Conservation (phyloP, 2,113 vertebrate species). For the Pygoscelis adeliae region DNA sequence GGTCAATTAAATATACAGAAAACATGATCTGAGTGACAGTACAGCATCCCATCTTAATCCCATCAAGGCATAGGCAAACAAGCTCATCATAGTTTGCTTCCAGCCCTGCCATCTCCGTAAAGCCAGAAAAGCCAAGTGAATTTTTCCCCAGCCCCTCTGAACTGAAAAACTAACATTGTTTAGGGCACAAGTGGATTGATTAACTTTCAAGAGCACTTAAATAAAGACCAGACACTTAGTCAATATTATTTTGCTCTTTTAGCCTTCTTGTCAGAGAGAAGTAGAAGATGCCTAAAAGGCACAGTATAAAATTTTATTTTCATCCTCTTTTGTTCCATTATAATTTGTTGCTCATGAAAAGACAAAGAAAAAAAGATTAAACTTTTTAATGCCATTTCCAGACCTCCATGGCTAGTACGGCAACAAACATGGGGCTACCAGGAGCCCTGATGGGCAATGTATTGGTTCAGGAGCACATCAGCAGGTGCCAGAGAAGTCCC, state of each 20-base stretch:
- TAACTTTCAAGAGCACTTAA: not conserved
- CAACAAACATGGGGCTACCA: not conserved
- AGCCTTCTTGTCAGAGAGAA: not conserved
- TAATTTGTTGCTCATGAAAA: not conserved
- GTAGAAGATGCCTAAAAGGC: not conserved
- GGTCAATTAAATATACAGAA: not conserved
- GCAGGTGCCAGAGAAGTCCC: not conserved
- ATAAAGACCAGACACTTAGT: not conserved
- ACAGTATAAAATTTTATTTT: not conserved
- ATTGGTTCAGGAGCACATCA: not conserved
- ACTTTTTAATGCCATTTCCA: not conserved
- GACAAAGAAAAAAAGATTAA: not conserved
- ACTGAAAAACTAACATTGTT: not conserved
- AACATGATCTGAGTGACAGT: not conserved
- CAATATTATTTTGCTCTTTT: constrained; percentile 15
- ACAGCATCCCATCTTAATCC: not conserved
- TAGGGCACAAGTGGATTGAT: not conserved
- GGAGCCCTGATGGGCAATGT: rapidly evolving
- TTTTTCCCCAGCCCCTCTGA: not conserved
- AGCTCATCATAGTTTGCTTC: not conserved
- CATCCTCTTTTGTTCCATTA: not conserved
- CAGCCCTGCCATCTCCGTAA: not conserved
- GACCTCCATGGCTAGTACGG: not conserved
- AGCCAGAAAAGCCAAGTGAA: not conserved
- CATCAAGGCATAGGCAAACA: not conserved